Conservation (phyloP, 1,140 invertebrate genomes). For the Trialeurodes vaporariorum region DNA sequence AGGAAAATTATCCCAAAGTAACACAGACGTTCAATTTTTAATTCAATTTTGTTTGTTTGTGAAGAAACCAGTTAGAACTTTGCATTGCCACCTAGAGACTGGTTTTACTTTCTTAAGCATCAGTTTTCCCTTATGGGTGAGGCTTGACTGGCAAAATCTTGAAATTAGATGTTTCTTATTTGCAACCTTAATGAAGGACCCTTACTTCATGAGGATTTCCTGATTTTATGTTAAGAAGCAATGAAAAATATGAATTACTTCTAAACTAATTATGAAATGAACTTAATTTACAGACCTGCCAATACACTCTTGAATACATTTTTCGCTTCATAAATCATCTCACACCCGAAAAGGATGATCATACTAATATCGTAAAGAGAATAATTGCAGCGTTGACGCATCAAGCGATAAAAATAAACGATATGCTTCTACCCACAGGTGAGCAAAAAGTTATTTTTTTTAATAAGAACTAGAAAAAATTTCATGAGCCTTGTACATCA, state of each 20-base stretch:
- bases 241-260: too few relatives aligned
- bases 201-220: neutral
- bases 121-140: too few relatives aligned
- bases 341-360: conserved; percentile 43
- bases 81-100: too few relatives aligned
- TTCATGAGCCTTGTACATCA: too few relatives aligned
- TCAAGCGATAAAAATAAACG: conserved; percentile 43
- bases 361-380: conserved; percentile 45
- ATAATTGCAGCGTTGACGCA: conserved; percentile 51
- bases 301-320: conserved; percentile 59
- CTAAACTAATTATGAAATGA: too few relatives aligned
- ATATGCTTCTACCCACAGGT: neutral
- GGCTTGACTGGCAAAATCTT: too few relatives aligned
- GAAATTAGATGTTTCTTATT: neutral
- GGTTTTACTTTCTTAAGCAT: too few relatives aligned
- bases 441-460: neutral
- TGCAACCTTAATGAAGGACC: neutral
- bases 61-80: too few relatives aligned
- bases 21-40: too few relatives aligned
- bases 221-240: neutral
- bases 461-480: too few relatives aligned
- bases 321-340: conserved; percentile 54
- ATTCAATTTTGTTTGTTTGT: too few relatives aligned
- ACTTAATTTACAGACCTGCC: conserved; percentile 40
- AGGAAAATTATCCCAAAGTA: too few relatives aligned